Evolutionary conservation across 2,888 invertebrate genomes (phyloP), one percentile per base, ranked within the genome.

Genomic region (Caenorhabditis uteleia): DNA sequence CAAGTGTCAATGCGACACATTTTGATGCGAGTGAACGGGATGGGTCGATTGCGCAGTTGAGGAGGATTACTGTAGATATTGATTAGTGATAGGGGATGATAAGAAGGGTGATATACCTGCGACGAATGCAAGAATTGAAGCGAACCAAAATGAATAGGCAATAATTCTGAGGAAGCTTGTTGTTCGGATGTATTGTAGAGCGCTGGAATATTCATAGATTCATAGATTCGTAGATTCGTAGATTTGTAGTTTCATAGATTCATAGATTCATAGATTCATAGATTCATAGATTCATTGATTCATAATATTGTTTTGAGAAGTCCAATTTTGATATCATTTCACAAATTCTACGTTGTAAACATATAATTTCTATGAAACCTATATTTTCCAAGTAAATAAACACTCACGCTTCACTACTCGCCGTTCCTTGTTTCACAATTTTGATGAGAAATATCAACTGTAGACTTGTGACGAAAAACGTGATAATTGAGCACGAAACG

Each of bases 121-220:
- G 0, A 57, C 62, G 36, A 70, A 73, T 8, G 56, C 20, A 7
- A 70, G 25, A 7, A 73, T 51, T 1, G 70, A 62, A 10, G 46
- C 54, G 42, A 73, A 62, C 70, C 70, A 73, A 33, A 73, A 70
- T 21, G 68, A 68, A 47, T 67, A 67, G n/a, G 66, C 54, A 1
- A 73, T 51, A 21, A 68, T 58, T 39, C 73, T 50, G 4, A 62
- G 40, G 33, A 70, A 68, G n/a, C 68, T 64, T 1, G 68, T 66
- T 8, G 56, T 45, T 33, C 51, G 39, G 8, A 70, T 50, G 42
- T 66, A 73, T 23, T 44, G 40, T 0, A 70, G 56, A 3, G 64
- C 57, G n/a, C 73, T 73, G 58, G 7, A 73, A 70, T 5, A 14
- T 48, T 29, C 10, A 27, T 31, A 12, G 8, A 31, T 31, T 31